Evolutionary conservation across 1,140 invertebrate species (phyloP).

Genomic region (Bursaphelenchus mucronatus): DNA sequence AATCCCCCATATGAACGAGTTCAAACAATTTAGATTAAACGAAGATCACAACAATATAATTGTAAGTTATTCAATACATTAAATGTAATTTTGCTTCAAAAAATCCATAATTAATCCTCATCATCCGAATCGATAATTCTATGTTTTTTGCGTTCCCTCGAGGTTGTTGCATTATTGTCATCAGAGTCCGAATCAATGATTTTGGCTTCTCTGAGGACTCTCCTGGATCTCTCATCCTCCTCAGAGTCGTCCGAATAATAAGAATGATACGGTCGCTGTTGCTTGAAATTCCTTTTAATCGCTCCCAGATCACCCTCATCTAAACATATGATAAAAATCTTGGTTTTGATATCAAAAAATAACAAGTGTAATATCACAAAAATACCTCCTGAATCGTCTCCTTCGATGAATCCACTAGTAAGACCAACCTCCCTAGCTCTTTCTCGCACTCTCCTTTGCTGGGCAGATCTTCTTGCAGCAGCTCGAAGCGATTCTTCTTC

Average conservation of each 20-base stretch:
- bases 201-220: slow-evolving; percentile 33
- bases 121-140: too few relatives aligned
- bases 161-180: too few relatives aligned
- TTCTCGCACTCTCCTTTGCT: slow-evolving; percentile 41
- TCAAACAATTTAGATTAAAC: too few relatives aligned
- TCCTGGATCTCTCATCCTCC: slow-evolving; percentile 19
- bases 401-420: slow-evolving; percentile 43
- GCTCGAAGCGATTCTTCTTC: slow-evolving; percentile 58
- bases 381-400: slow-evolving; percentile 37
- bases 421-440: slow-evolving; percentile 31
- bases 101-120: too few relatives aligned
- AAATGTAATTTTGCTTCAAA: too few relatives aligned
- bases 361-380: slow-evolving; percentile 1
- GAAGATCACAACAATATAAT: too few relatives aligned
- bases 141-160: too few relatives aligned
- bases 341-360: slow-evolving; percentile 24
- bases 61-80: too few relatives aligned
- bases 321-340: not conserved
- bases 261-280: slow-evolving; percentile 9
- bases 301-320: slow-evolving; percentile 39
- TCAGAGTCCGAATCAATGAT: slow-evolving; percentile 31
- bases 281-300: slow-evolving; percentile 40
- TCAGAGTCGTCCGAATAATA: slow-evolving; percentile 30
- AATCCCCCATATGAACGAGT: too few relatives aligned
- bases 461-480: slow-evolving; percentile 41